phyloP scores from a whole-genome alignment of 2,888 invertebrate genomes.

The Neocrepidodera transversa region DNA sequence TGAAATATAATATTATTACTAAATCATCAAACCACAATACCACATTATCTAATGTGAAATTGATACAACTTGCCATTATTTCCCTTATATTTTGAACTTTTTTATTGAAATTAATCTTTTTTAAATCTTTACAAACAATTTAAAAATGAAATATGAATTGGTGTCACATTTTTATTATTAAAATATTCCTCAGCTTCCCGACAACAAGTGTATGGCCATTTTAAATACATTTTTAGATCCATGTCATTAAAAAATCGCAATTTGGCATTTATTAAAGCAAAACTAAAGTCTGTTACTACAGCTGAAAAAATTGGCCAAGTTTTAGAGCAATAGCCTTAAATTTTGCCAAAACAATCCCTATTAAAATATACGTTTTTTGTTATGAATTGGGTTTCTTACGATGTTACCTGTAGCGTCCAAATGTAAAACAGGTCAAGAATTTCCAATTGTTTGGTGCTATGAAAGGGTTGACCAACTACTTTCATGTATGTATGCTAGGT shows the following conservation, averaged over 20 bases:
- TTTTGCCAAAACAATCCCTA: slow-evolving; percentile 11
- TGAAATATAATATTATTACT: not conserved
- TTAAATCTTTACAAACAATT: slow-evolving; percentile 2
- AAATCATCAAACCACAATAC: slow-evolving; percentile 3
- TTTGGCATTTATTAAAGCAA: too few species aligned
- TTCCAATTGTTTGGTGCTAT: slow-evolving; percentile 16
- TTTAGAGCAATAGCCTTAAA: slow-evolving; percentile 16
- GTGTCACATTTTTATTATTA: not conserved
- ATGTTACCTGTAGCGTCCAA: slow-evolving; percentile 26
- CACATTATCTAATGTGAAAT: slow-evolving; percentile 11
- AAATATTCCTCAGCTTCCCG: too few species aligned
- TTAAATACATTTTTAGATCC: too few species aligned
- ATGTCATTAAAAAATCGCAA: too few species aligned
- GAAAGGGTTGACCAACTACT: slow-evolving; percentile 16
- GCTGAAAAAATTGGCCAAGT: too few species aligned
- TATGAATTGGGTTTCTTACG: slow-evolving; percentile 10
- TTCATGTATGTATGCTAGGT: slow-evolving; percentile 11
- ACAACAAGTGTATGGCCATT: slow-evolving; percentile 12
- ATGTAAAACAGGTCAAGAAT: slow-evolving; percentile 15
- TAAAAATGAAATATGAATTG: slow-evolving; percentile 16
- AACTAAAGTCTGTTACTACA: too few species aligned
- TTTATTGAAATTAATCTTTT: slow-evolving; percentile 9
- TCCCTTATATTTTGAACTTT: not conserved
- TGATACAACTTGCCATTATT: slow-evolving; percentile 16
- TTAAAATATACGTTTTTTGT: slow-evolving; percentile 17